Percentiles rank a stretch among this genome's conserved stretches.
phyloP scores from a whole-genome alignment of 2,113 vertebrate species.

The Nycticorax nycticorax region DNA sequence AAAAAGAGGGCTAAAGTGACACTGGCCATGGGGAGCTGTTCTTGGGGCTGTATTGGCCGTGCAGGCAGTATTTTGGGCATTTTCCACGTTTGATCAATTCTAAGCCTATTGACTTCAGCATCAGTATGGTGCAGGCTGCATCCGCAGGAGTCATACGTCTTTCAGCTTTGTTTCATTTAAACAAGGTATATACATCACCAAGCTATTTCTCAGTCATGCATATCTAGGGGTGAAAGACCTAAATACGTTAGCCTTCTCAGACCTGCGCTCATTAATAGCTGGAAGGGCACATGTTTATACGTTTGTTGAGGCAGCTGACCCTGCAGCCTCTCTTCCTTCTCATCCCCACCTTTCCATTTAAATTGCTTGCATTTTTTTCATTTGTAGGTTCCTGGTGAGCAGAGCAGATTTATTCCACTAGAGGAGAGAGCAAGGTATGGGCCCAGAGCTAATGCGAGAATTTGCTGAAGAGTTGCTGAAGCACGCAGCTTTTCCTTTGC shows the following conservation, averaged over 20 bases:
- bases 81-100: neutral
- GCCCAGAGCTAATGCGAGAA: neutral
- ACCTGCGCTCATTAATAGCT: neutral
- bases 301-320: neutral
- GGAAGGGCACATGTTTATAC: neutral
- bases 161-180: neutral
- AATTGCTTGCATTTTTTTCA: neutral
- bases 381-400: neutral
- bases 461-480: neutral
- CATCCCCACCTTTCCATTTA: neutral
- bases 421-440: neutral
- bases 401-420: neutral
- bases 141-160: neutral
- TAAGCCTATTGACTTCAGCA: neutral
- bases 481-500: neutral
- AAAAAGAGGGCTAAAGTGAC: neutral
- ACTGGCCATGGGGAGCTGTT: neutral
- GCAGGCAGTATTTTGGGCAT: neutral
- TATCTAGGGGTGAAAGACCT: neutral
- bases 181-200: rapidly evolving
- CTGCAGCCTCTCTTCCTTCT: neutral
- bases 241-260: neutral
- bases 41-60: rapidly evolving
- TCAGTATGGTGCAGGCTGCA: neutral
- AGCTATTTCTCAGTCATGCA: neutral